These are phyloP conservation scores for Oncorhynchus mykiss DNA, from an alignment of 2,113 vertebrate species.

Conservation along the genomic window DNA sequence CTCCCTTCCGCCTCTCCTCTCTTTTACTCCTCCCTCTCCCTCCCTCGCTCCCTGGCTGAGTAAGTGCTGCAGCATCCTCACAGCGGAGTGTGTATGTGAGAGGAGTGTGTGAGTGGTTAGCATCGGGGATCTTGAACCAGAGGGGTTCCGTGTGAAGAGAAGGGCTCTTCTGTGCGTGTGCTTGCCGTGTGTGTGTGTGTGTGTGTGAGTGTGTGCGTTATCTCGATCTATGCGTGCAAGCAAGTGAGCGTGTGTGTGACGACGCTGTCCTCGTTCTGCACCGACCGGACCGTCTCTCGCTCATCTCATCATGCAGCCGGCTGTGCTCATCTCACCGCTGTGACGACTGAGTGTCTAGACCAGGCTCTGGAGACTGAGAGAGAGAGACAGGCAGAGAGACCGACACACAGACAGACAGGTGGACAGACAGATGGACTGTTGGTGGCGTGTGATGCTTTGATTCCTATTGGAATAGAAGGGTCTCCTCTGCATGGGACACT, in stretches of 20 bases:
- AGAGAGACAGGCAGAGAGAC: constrained; percentile 7
- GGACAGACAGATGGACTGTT: background rate
- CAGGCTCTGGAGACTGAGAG: background rate
- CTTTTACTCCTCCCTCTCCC: constrained; percentile 33
- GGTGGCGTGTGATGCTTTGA: background rate
- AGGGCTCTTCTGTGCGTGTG: constrained; percentile 55
- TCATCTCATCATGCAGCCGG: background rate
- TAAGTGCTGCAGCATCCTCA: constrained; percentile 76
- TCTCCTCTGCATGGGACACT: background rate
- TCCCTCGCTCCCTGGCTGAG: constrained; percentile 53
- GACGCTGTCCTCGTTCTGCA: background rate
- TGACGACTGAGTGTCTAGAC: constrained; percentile 1
- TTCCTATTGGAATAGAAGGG: background rate
- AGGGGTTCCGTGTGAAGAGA: constrained; percentile 55
- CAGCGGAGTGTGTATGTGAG: constrained; percentile 15
- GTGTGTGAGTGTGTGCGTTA: constrained; percentile 49
- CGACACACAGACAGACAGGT: background rate
- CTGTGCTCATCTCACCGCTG: background rate
- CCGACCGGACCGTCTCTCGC: background rate
- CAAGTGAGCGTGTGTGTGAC: background rate
- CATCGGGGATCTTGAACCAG: constrained; percentile 61
- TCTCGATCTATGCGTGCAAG: background rate
- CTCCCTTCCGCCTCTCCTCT: constrained; percentile 1
- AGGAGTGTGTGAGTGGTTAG: constrained; percentile 40
- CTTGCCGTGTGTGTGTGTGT: constrained; percentile 44